phyloP scores from a whole-genome alignment of 2,888 invertebrate genomes.

The Onthophagus sagittarius region DNA sequence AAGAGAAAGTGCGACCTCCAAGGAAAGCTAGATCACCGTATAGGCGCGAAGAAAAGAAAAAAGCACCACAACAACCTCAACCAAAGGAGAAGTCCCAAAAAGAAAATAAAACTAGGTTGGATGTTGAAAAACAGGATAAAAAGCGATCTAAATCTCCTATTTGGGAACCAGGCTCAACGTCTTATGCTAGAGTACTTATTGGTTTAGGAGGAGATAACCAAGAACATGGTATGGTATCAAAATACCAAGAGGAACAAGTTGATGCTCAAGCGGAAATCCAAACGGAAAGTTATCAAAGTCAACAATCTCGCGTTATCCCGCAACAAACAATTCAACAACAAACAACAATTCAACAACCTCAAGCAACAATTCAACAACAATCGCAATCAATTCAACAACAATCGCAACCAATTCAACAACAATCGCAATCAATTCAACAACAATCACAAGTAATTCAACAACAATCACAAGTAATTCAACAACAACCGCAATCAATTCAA shows the following conservation, averaged over 20 bases:
- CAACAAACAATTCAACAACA: background rate
- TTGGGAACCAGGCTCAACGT: constrained; percentile 69
- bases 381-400: background rate
- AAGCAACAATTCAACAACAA: background rate
- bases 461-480: background rate
- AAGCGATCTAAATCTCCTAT: constrained; percentile 61
- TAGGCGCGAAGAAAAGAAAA: constrained; percentile 40
- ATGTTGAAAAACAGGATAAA: constrained; percentile 47
- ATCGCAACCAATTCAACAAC: constrained; percentile 2
- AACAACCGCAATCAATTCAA: background rate
- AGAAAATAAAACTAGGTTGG: constrained; percentile 32
- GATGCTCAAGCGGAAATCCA: background rate
- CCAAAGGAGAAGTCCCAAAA: constrained; percentile 10
- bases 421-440: background rate
- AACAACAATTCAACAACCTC: constrained; percentile 1
- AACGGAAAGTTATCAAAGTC: background rate
- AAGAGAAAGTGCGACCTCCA: constrained; percentile 43
- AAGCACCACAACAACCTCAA: constrained; percentile 9
- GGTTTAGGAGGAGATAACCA: constrained; percentile 44
- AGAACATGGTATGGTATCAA: background rate
- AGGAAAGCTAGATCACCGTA: constrained; percentile 55
- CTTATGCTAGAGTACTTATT: constrained; percentile 76
- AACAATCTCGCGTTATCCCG: background rate
- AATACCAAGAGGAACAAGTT: background rate
- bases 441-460: constrained; percentile 7